Base-by-base conservation (phyloP, 1,140 invertebrate genomes). In the Drosophila elegans region DNA sequence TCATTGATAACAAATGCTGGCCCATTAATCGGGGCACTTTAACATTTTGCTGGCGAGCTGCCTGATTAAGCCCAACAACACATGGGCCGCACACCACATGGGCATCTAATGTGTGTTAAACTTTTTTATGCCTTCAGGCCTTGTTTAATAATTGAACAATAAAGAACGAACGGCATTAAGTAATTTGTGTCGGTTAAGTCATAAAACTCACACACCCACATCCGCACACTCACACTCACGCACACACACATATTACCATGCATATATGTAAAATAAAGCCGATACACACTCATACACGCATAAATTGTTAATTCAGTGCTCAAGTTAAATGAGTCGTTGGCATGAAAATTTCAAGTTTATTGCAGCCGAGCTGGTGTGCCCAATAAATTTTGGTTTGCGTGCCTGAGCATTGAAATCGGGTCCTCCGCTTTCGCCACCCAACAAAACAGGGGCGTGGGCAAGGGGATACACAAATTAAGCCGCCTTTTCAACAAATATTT, bases 121-220 rank as follows among this genome's bases (percentile, higher is more conserved):
- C 82, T 69, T 85, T 81, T 85, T 60, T 51, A 59, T 62, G 57
- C 72, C 62, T 49, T 76, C 3, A 49, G 63, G 54, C 62, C 69
- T 51, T 76, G 76, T 74, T 88, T 82, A 88, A 86, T 88, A 88
- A 86, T 88, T 88, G 69, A 88, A 88, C 82, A 88, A 79, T 82
- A 86, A 86, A 88, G 66, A 71, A 71, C 29, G 83, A 74, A 73
- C 74, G 69, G 79, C 82, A 86, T 86, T 86, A 86, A 88, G 82
- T 88, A 86, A 86, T 88, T 89, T 88, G 84, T 78, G 71, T 88
- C 74, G 73, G 82, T 68, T 51, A 72, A 75, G 74, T 66, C 84
- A 86, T 86, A 88, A 86, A 86, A 79, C 64, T 75, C 59, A 81
- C 78, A 68, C 76, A 73, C 54, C 36, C 44, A 21, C 71, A 60